Conservation (phyloP, 2,113 vertebrate species). For the Amblyornis subalaris region DNA sequence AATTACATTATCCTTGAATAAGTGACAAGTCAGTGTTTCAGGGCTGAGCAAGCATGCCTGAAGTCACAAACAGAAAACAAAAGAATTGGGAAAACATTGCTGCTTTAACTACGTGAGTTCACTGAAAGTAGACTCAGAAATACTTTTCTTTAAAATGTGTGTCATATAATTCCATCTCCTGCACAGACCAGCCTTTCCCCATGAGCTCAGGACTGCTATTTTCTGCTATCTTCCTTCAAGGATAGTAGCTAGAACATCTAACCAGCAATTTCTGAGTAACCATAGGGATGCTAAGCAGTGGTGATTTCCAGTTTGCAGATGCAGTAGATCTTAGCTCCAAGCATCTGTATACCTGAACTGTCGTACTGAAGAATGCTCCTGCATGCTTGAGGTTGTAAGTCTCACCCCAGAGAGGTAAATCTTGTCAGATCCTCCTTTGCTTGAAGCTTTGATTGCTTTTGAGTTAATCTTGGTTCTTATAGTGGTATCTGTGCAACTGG, state of each 20-base stretch:
- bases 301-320: neutral
- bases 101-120: neutral
- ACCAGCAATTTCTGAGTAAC: neutral
- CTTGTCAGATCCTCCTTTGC: neutral
- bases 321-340: neutral
- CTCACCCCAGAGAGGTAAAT: neutral
- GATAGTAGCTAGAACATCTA: neutral
- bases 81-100: neutral
- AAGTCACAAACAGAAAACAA: neutral
- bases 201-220: neutral
- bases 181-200: neutral
- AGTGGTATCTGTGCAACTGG: neutral
- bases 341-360: neutral
- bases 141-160: neutral
- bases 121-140: neutral
- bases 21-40: neutral
- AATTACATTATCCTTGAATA: neutral
- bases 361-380: neutral
- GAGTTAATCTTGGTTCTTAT: neutral
- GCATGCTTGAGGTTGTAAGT: neutral
- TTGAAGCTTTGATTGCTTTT: neutral
- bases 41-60: neutral
- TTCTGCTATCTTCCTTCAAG: neutral
- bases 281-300: neutral
- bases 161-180: neutral